Evolutionary conservation across 1,140 invertebrate species (phyloP), one percentile per base, ranked within the genome.

Genomic region (Helicoverpa zea): DNA sequence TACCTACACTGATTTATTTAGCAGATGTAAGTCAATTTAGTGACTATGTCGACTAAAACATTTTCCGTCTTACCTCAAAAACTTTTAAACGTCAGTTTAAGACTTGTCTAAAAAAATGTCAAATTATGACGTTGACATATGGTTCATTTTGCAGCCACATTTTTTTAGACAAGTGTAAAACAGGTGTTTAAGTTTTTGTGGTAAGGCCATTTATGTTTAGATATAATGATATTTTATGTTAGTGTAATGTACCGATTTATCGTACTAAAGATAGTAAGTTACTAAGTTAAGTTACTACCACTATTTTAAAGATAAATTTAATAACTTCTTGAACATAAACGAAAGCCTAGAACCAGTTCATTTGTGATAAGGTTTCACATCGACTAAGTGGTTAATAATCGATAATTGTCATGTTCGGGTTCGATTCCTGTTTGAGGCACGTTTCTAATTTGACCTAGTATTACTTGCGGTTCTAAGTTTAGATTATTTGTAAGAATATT

Each of bases 381-480:
- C 87, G 81, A 81, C 78, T 87, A 89, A 90, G 89, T 91, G 89
- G 86, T 89, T 90, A 89, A 91, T 91, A 89, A 91, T 88, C 86
- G 88, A 90, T 91, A 91, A 91, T 90, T 90, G 88, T 89, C 82
- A 83, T 81, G 84, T 87, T 85, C 81, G 54, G 52, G 85, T 86
- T 83, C 85, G 68, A 83, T 86, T 87, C 85, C 87, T 80, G 88
- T 87, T 86, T 79, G 64, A 47, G 49, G 73, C 84, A 78, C 84
- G 84, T 90, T 90, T 91, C 89, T 89, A 88, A 86, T 81, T 88
- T 88, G 89, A 89, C 88, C 88, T 79, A 88, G 81, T 91, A 79
- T 54, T 54, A 80, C 79, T 66, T n/a, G 47, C 16, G 12, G 56
- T 86, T 84, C 83, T 83, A 79, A 79, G 83, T 75, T 83, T 84